Base-by-base conservation (phyloP, 1,140 invertebrate genomes). In the Orchestia grillus region DNA sequence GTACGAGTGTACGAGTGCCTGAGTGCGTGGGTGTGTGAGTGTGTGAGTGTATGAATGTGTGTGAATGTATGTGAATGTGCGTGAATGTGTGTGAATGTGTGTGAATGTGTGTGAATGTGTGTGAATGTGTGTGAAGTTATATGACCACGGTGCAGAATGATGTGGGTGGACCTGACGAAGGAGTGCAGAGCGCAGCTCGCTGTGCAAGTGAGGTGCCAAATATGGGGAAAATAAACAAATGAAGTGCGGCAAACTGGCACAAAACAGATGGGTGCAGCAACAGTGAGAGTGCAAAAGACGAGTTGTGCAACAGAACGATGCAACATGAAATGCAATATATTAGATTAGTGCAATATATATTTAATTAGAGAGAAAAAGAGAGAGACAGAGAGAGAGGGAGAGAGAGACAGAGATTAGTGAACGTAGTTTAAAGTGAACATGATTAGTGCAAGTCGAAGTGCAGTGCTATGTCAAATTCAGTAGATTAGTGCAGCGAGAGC, bases 341-440 rank as follows among this genome's bases (percentile, higher is more conserved):
- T 44, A 94, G 91, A 94, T 94, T 94, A 47, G 44, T 94, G 44
- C 45, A 47, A 91, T 40, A 47, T n/a, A 23, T 47, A 40, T 94
- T 44, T 94, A 94, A 94, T 94, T 44, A 94, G 45, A 94, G 45
- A 94, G 44, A 94, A n/a, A 47, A 36, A 77, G 28, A 36, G 62
- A 77, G 62, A 77, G 62, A 23, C 11, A 77, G 62, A 77, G 15
- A 77, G 15, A 94, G 91, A 94, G 23, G 3, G 91, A 94, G 91
- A n/a, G 91, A 94, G 91, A 94, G 44, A 94, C 1, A 94, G 91
- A 94, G 40, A n/a, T 44, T 77, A 77, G 62, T 77, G 62, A 77
- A 77, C 62, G 28, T 36, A 15, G 62, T 77, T 77, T 77, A 77
- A 77, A 77, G 28, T 77, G 62, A 77, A 77, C 62, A 77, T 77